phyloP scores from a whole-genome alignment of 2,888 invertebrate genomes.

The Halictus quadricinctus region DNA sequence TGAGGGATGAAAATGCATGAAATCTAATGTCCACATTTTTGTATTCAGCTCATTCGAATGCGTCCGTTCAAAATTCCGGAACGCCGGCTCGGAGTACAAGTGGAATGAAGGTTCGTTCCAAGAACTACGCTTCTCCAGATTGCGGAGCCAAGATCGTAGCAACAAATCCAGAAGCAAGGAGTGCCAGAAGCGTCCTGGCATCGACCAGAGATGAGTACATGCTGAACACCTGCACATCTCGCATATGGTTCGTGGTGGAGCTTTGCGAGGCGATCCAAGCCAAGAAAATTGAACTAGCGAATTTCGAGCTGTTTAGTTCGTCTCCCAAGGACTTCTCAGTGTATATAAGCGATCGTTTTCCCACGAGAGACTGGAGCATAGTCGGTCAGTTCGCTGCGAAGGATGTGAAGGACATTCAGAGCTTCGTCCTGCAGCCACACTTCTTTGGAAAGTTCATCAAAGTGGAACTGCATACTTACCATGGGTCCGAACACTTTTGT shows the following conservation, averaged over 20 bases:
- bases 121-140: conserved; percentile 98
- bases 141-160: conserved; percentile 98
- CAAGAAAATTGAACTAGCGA: conserved; percentile 96
- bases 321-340: conserved; percentile 96
- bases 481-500: conserved; percentile 98
- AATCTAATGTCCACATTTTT: neutral
- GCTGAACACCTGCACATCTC: conserved; percentile 96
- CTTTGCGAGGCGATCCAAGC: conserved; percentile 99
- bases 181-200: conserved; percentile 93
- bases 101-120: conserved; percentile 88
- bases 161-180: conserved; percentile 95
- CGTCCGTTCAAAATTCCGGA: conserved; percentile 79
- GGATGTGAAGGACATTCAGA: conserved; percentile 94
- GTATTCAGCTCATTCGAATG: conserved; percentile 77
- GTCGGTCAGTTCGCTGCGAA: conserved; percentile 94
- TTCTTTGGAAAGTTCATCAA: conserved; percentile 95
- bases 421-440: conserved; percentile 91
- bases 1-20: neutral
- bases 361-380: conserved; percentile 95
- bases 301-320: conserved; percentile 98
- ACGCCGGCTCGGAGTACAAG: conserved; percentile 83
- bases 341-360: conserved; percentile 94
- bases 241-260: conserved; percentile 98
- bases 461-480: conserved; percentile 95
- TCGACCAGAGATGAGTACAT: conserved; percentile 98